Evolutionary conservation across 2,888 invertebrate species (phyloP).

Genomic region (Caenorhabditis sp.): DNA sequence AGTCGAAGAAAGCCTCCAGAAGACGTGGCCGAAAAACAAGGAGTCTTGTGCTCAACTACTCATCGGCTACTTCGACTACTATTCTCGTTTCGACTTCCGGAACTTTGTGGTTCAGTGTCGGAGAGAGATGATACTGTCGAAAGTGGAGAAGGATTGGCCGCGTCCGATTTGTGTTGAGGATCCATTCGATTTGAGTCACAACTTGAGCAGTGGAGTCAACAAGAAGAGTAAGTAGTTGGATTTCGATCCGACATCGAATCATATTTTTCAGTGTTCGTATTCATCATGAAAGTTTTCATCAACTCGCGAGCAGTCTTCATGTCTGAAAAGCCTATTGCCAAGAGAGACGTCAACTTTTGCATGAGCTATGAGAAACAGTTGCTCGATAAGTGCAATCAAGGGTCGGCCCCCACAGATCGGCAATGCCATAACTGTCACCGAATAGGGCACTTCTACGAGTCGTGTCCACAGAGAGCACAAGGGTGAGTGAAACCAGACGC

Average conservation of each 20-base stretch:
- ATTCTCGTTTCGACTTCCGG: conserved; percentile 83
- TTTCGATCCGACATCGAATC: neutral
- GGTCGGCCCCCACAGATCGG: conserved; percentile 63
- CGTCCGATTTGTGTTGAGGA: conserved; percentile 86
- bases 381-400: conserved; percentile 52
- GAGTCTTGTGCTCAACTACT: conserved; percentile 69
- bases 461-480: conserved; percentile 49
- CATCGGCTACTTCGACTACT: conserved; percentile 85
- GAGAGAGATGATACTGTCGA: conserved; percentile 82
- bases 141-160: conserved; percentile 85
- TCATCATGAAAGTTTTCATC: conserved; percentile 72
- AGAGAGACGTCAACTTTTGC: neutral
- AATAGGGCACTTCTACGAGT: conserved; percentile 69
- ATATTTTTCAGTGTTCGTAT: conserved; percentile 69
- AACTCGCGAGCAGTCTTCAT: conserved; percentile 51
- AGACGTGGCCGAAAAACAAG: conserved; percentile 64
- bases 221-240: conserved; percentile 53
- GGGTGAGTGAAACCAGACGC: too few species aligned
- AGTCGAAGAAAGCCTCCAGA: conserved; percentile 74
- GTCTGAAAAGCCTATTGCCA: conserved; percentile 11
- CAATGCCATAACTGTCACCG: conserved; percentile 64
- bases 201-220: conserved; percentile 86
- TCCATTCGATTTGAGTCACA: conserved; percentile 87
- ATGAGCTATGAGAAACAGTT: neutral
- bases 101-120: conserved; percentile 74